These are phyloP conservation scores for Aphelinus atriplicis DNA, from an alignment of 1,140 invertebrate genomes.

Conservation along the genomic window DNA sequence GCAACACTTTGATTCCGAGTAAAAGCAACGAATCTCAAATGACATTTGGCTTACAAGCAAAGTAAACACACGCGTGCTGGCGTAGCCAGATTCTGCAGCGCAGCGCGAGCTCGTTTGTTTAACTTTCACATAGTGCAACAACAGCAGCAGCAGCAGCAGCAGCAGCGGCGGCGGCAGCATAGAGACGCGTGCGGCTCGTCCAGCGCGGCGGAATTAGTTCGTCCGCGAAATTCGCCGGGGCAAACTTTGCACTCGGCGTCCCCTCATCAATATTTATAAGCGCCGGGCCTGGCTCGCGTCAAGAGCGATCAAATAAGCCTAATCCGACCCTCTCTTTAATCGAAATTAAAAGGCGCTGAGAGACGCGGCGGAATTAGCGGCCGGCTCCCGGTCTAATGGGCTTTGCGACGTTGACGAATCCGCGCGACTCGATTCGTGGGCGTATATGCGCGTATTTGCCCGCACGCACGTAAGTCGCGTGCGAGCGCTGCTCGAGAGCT, in stretches of 20 bases:
- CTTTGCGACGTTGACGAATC: slow-evolving; percentile 36
- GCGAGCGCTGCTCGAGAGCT: too few relatives aligned
- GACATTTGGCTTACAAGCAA: too few relatives aligned
- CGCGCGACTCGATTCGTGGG: neutral
- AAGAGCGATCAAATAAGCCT: neutral
- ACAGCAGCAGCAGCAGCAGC: neutral
- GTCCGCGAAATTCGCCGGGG: slow-evolving; percentile 2
- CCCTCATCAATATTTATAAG: slow-evolving; percentile 26
- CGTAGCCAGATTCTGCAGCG: too few relatives aligned
- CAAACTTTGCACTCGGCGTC: slow-evolving; percentile 13
- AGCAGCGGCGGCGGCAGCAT: neutral
- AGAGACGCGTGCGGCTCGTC: too few relatives aligned
- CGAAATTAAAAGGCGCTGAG: slow-evolving; percentile 24
- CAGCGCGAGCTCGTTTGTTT: too few relatives aligned
- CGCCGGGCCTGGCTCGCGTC: too few relatives aligned
- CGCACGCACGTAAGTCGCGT: neutral
- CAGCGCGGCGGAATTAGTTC: neutral
- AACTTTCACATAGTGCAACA: neutral
- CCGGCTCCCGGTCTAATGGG: slow-evolving; percentile 13
- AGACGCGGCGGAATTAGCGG: slow-evolving; percentile 7
- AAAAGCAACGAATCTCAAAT: too few relatives aligned
- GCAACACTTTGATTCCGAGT: too few relatives aligned
- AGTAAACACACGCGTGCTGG: too few relatives aligned
- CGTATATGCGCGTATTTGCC: too few relatives aligned
- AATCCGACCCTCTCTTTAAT: neutral